phyloP scores from a whole-genome alignment of 2,113 vertebrate genomes.

The Daboia siamensis region DNA sequence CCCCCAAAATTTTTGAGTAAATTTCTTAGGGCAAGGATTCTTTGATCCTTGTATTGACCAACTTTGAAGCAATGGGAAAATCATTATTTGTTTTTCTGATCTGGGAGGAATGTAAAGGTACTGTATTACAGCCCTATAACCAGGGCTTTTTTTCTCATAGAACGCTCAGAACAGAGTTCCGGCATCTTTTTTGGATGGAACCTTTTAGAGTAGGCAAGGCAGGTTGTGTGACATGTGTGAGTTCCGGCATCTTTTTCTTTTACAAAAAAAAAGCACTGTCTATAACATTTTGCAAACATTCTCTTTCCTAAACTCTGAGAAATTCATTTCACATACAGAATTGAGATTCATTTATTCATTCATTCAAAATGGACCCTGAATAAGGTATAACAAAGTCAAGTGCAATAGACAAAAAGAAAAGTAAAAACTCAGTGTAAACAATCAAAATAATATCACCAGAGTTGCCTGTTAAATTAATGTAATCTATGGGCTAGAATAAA shows the following conservation, averaged over 20 bases:
- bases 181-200: too few relatives aligned
- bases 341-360: not conserved
- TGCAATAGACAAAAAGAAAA: not conserved
- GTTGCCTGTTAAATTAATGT: not conserved
- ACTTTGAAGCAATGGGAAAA: not conserved
- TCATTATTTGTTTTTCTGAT: not conserved
- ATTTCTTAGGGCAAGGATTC: too few relatives aligned
- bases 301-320: not conserved
- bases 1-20: too few relatives aligned
- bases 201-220: too few relatives aligned
- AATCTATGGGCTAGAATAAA: not conserved
- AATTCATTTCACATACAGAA: not conserved
- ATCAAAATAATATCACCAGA: not conserved
- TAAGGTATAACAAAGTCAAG: not conserved
- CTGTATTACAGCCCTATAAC: not conserved
- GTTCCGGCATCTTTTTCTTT: too few relatives aligned
- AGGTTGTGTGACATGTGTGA: too few relatives aligned
- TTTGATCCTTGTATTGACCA: too few relatives aligned
- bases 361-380: not conserved
- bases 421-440: not conserved
- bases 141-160: too few relatives aligned
- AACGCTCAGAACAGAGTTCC: too few relatives aligned
- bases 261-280: too few relatives aligned
- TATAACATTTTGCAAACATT: not conserved
- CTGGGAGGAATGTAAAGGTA: not conserved